Evolutionary conservation across 2,113 vertebrate species (phyloP), one percentile per base, ranked within the genome.

Genomic region (Pachycephala philippinensis): DNA sequence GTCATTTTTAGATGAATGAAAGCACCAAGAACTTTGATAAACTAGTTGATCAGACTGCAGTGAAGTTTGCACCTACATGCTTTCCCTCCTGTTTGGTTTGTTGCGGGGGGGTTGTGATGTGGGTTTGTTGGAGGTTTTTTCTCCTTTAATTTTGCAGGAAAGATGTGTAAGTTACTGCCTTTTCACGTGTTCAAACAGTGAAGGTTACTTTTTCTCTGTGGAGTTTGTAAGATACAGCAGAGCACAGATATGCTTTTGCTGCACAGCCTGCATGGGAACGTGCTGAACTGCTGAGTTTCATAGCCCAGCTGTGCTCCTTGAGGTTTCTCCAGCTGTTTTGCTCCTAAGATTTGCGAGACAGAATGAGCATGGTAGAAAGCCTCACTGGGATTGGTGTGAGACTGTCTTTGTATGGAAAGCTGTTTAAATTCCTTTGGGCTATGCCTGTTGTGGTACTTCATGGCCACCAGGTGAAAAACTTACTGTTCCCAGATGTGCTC

Each of bases 1-100:
- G 45, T 95, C 4, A 57, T 90, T 96, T 94, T 81, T 74, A 81
- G 69, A 63, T 84, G 68, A 80, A 88, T 63, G 79, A 84, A 81
- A n/a, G 3, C 75, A 74, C 44, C 26, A 60, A 90, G 64, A 89
- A 45, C 35, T 87, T 84, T 44, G 89, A 71, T 87, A 75, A 95
- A 52, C 24, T 3, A 4, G 30, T 89, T 66, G 47, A 27, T 87
- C 61, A 75, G 23, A 40, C 20, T 70, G 44, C 69, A 84, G 56
- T 47, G 40, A 78, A 84, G 40, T 82, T 65, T 75, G 35, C 19
- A 44, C 77, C 37, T 45, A 27, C 30, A 12, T 79, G 35, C n/a
- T 44, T 93, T 66, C 20, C 23, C n/a, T 70, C 31, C 11, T 84
- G 31, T 86, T 93, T 92, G 35, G 10, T 82, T 92, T 50, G 9